These are phyloP conservation scores for Tichodroma muraria DNA, from an alignment of 2,113 vertebrate genomes.

Conservation along the genomic window DNA sequence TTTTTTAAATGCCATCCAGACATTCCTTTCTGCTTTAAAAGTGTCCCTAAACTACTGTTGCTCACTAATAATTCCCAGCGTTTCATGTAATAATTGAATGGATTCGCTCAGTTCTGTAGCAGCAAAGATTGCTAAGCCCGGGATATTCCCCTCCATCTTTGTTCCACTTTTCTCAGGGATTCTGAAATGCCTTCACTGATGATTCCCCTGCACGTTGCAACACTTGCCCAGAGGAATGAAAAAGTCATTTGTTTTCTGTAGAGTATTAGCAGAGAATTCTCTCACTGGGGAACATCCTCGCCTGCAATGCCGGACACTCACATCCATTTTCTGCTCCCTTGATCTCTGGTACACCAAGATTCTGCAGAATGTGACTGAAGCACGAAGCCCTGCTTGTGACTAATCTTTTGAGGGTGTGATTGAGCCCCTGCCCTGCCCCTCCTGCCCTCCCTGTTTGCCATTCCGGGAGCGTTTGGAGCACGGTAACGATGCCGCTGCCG, in stretches of 20 bases:
- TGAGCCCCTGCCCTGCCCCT: not conserved
- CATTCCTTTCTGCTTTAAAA: not conserved
- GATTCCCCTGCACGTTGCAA: not conserved
- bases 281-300: not conserved
- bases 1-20: not conserved
- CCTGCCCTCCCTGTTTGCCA: not conserved
- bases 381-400: not conserved
- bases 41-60: not conserved
- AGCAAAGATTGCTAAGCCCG: not conserved
- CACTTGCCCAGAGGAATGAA: slow-evolving; percentile 13
- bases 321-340: slow-evolving; percentile 38
- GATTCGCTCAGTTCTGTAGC: not conserved
- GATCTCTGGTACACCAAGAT: not conserved
- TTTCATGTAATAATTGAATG: not conserved
- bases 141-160: not conserved
- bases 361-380: not conserved
- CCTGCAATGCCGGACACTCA: not conserved
- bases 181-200: not conserved
- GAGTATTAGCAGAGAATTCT: not conserved
- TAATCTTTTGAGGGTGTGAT: not conserved
- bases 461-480: not conserved
- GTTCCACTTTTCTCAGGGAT: not conserved
- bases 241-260: slow-evolving; percentile 20
- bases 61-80: not conserved
- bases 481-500: not conserved